phyloP scores from a whole-genome alignment of 2,888 invertebrate species.

The Smittia aterrima region DNA sequence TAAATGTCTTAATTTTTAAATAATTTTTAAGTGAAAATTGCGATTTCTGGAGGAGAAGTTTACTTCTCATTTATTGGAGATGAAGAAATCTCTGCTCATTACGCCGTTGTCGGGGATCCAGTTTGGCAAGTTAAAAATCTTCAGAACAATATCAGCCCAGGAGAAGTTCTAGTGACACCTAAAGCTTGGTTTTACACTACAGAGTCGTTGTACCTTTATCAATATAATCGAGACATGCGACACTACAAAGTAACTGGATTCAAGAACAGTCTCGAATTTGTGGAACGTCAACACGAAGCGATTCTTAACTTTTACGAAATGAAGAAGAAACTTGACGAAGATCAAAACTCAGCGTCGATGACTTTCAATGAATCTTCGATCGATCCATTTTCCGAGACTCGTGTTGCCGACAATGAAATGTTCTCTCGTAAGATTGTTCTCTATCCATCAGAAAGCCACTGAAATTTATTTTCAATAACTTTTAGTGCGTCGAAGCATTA shows the following conservation, averaged over 20 bases:
- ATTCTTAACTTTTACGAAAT: slow-evolving; percentile 15
- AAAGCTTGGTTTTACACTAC: slow-evolving; percentile 62
- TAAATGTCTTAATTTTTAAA: not conserved
- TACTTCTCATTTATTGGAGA: slow-evolving; percentile 61
- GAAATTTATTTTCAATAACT: not conserved
- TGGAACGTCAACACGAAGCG: not conserved
- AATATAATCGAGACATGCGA: slow-evolving; percentile 57
- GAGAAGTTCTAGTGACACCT: slow-evolving; percentile 53
- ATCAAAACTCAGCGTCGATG: not conserved
- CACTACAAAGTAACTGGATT: slow-evolving; percentile 57
- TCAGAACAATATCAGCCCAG: slow-evolving; percentile 57
- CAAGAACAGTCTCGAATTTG: slow-evolving; percentile 43
- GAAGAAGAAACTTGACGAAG: not conserved
- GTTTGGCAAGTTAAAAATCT: slow-evolving; percentile 61
- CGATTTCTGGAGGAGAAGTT: slow-evolving; percentile 61
- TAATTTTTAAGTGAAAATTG: slow-evolving; percentile 59
- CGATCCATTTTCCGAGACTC: not conserved
- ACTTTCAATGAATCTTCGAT: not conserved
- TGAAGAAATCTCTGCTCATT: slow-evolving; percentile 55
- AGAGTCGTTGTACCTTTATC: slow-evolving; percentile 60
- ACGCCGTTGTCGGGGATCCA: slow-evolving; percentile 62
- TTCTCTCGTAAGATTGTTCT: not conserved
- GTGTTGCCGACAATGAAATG: not conserved
- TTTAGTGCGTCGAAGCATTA: slow-evolving; percentile 56
- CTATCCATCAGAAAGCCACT: not conserved